phyloP scores from a whole-genome alignment of 2,888 invertebrate species.

The Strigamia maritima region DNA sequence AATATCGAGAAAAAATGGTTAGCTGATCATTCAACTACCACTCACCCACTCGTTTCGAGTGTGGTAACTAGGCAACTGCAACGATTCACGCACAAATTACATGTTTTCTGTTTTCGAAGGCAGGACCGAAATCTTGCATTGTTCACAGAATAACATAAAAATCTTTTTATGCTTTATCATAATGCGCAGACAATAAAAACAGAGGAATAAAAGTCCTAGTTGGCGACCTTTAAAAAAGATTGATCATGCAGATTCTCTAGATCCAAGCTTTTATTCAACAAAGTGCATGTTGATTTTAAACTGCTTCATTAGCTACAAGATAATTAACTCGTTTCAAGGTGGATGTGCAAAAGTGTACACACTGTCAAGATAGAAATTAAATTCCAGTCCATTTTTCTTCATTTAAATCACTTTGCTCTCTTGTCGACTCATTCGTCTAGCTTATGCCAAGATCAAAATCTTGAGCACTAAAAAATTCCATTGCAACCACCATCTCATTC shows the following conservation, averaged over 20 bases:
- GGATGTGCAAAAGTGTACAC: slow-evolving; percentile 15
- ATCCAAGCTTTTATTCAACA: background rate
- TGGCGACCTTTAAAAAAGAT: background rate
- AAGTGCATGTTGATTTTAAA: slow-evolving; percentile 20
- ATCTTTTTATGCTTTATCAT: too few species aligned
- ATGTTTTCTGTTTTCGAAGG: background rate
- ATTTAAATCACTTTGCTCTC: slow-evolving; percentile 20
- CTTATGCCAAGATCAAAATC: slow-evolving; percentile 6
- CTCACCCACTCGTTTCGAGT: background rate
- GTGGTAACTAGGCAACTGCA: background rate
- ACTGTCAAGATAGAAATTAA: slow-evolving; percentile 7
- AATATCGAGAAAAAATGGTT: background rate
- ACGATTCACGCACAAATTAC: background rate
- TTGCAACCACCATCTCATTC: background rate
- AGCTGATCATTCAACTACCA: slow-evolving; percentile 5
- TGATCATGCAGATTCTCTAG: background rate
- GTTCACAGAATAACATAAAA: too few species aligned
- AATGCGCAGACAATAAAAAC: too few species aligned
- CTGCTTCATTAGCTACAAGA: slow-evolving; percentile 22
- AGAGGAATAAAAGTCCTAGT: background rate
- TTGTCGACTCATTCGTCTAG: slow-evolving; percentile 19
- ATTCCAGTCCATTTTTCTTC: slow-evolving; percentile 5
- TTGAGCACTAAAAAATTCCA: background rate
- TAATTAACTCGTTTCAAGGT: background rate
- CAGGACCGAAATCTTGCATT: too few species aligned